phyloP scores from a whole-genome alignment of 2,888 invertebrate genomes.

The Drosophila mercatorum region DNA sequence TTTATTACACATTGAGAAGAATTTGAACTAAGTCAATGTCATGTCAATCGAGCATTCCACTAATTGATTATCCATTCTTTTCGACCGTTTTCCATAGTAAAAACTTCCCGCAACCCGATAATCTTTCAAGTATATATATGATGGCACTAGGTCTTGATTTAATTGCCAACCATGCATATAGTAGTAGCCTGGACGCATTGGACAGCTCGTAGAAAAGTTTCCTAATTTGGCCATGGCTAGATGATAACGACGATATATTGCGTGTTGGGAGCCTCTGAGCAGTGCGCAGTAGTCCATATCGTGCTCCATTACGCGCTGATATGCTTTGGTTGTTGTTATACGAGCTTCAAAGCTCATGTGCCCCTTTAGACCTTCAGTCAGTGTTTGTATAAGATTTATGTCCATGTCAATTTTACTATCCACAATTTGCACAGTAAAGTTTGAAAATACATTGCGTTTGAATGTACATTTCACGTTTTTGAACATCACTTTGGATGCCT shows the following conservation, averaged over 20 bases:
- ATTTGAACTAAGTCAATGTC: slow-evolving; percentile 1
- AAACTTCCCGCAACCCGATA: slow-evolving; percentile 55
- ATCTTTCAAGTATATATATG: slow-evolving; percentile 64
- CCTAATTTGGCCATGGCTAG: slow-evolving; percentile 54
- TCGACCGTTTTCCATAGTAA: slow-evolving; percentile 53
- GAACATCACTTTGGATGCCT: slow-evolving; percentile 51
- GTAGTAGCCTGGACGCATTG: slow-evolving; percentile 56
- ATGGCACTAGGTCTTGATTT: slow-evolving; percentile 47
- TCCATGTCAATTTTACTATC: slow-evolving; percentile 48
- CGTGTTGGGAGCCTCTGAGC: slow-evolving; percentile 43
- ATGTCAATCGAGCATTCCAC: slow-evolving; percentile 30
- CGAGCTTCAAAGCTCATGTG: slow-evolving; percentile 63
- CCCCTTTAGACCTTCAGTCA: slow-evolving; percentile 48
- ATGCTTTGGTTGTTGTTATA: slow-evolving; percentile 30
- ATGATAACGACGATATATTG: slow-evolving; percentile 57
- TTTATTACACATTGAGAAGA: neutral
- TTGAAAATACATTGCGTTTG: slow-evolving; percentile 50
- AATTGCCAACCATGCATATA: slow-evolving; percentile 60
- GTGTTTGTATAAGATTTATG: slow-evolving; percentile 12
- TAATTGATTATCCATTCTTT: slow-evolving; percentile 7
- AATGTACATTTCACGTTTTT: slow-evolving; percentile 42
- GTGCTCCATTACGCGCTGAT: slow-evolving; percentile 60
- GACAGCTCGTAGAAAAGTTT: slow-evolving; percentile 58
- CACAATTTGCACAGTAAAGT: slow-evolving; percentile 42
- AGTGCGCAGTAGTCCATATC: slow-evolving; percentile 60